Conservation (phyloP, 2,888 invertebrate genomes). For the Caenorhabditis sp. region DNA sequence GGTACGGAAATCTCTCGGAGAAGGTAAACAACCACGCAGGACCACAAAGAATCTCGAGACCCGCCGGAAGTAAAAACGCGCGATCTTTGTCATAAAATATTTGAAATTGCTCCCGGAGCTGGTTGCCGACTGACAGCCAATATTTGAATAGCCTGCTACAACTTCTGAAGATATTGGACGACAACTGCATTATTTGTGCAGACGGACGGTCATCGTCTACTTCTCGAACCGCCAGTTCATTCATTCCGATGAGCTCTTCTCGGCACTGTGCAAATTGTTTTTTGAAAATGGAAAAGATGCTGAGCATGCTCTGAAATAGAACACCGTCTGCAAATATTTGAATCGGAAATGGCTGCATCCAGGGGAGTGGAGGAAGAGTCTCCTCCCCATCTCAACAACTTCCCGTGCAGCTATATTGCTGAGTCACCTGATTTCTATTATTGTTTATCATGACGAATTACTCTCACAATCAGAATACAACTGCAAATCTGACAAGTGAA, state of each 20-base stretch:
- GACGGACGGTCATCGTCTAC: too few relatives aligned
- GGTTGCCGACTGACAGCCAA: background rate
- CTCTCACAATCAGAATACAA: too few relatives aligned
- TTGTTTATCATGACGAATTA: too few relatives aligned
- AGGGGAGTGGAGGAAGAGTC: background rate
- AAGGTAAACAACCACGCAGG: background rate
- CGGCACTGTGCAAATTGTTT: background rate
- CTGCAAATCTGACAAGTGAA: too few relatives aligned
- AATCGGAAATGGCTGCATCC: background rate
- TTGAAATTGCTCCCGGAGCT: background rate
- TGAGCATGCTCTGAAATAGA: background rate
- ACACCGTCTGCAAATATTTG: background rate
- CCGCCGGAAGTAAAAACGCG: background rate
- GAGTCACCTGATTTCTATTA: too few relatives aligned
- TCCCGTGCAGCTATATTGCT: too few relatives aligned
- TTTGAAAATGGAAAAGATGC: too few relatives aligned
- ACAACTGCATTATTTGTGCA: too few relatives aligned
- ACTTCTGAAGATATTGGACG: background rate
- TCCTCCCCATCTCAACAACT: background rate
- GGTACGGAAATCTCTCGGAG: too few relatives aligned
- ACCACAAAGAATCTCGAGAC: too few relatives aligned
- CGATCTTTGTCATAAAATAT: background rate
- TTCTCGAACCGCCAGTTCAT: too few relatives aligned
- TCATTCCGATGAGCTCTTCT: too few relatives aligned
- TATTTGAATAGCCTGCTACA: background rate